Percentiles rank a stretch among this genome's conserved stretches.
phyloP scores from a whole-genome alignment of 92 coral and sea anemone species.

The Anthopleura xanthogrammica region DNA sequence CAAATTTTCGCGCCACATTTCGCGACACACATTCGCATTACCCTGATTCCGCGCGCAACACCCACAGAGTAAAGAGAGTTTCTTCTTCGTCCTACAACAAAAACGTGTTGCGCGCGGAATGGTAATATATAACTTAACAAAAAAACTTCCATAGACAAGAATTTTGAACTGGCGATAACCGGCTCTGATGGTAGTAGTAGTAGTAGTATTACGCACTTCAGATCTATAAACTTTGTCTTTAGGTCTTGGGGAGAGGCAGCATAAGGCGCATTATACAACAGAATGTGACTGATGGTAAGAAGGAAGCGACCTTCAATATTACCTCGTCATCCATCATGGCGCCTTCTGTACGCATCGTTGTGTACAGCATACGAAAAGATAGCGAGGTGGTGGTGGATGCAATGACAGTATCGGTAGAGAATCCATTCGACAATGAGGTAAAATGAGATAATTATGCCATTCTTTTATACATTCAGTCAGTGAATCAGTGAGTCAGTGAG shows the following conservation, averaged over 20 bases:
- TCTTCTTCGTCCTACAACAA: too few relatives aligned
- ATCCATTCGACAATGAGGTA: conserved; percentile 80
- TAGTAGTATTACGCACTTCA: not conserved
- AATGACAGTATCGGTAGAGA: conserved; percentile 60
- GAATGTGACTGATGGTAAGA: conserved; percentile 25
- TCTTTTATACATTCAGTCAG: too few relatives aligned
- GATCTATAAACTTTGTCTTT: not conserved
- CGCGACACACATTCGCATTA: too few relatives aligned
- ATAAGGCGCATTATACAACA: conserved; percentile 24
- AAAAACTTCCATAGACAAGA: too few relatives aligned
- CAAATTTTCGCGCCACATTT: too few relatives aligned
- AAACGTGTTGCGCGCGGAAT: too few relatives aligned
- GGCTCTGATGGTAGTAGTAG: too few relatives aligned
- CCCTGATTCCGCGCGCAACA: too few relatives aligned
- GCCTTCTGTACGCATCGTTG: conserved; percentile 74
- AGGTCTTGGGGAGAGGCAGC: conserved; percentile 77
- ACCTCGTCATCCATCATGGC: conserved; percentile 62
- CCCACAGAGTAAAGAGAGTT: too few relatives aligned
- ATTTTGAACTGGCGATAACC: too few relatives aligned
- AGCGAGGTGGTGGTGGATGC: conserved; percentile 88
- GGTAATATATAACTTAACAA: too few relatives aligned
- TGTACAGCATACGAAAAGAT: conserved; percentile 55
- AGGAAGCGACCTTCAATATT: conserved; percentile 51
- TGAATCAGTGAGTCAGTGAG: too few relatives aligned
- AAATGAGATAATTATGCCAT: not conserved